phyloP scores from a whole-genome alignment of 2,113 vertebrate genomes.

The Catharus bicknelli region DNA sequence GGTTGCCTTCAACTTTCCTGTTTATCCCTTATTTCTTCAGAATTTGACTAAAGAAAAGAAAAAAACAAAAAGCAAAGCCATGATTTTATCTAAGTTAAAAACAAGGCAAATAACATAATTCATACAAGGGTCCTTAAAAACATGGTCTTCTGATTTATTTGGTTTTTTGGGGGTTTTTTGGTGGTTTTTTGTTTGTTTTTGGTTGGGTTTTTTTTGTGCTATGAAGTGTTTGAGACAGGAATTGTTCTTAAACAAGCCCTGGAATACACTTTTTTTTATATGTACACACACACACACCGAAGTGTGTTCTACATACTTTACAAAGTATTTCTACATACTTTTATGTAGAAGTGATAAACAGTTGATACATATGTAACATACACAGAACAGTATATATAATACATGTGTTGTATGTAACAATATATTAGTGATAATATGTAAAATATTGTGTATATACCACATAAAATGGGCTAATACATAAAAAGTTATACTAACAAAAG shows the following conservation, averaged over 20 bases:
- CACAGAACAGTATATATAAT: background rate
- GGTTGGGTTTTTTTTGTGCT: background rate
- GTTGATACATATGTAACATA: background rate
- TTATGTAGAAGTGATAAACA: background rate
- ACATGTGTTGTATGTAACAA: background rate
- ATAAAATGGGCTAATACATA: background rate
- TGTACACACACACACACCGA: accelerated
- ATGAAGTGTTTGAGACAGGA: background rate
- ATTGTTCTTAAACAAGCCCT: background rate
- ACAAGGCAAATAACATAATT: background rate
- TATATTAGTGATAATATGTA: background rate
- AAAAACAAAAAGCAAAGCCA: no score
- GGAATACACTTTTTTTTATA: background rate
- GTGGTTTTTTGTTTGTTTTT: background rate
- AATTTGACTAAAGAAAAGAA: background rate
- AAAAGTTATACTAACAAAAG: background rate
- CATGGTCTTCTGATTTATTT: background rate
- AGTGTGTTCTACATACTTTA: no score
- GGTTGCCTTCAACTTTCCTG: background rate
- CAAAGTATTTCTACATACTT: background rate
- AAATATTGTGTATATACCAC: background rate
- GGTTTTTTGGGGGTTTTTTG: no score
- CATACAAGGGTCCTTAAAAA: background rate
- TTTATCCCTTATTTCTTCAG: background rate
- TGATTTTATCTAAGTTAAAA: background rate